These are phyloP conservation scores for Stictonetta naevosa DNA, from an alignment of 2,113 vertebrate species.

Conservation along the genomic window DNA sequence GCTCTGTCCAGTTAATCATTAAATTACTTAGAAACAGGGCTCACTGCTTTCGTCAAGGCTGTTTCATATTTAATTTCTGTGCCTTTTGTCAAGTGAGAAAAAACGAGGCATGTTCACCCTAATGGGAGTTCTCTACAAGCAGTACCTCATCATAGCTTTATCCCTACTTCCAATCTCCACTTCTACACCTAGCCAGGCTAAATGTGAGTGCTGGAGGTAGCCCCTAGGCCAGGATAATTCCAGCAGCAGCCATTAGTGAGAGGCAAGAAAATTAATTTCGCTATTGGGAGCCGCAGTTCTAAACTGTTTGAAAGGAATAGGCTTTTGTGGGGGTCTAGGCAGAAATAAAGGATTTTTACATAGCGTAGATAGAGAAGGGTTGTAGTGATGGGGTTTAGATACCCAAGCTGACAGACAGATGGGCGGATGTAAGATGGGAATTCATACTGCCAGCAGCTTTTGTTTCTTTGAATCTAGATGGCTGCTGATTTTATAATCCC, in stretches of 20 bases:
- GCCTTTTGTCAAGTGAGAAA: background rate
- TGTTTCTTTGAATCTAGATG: background rate
- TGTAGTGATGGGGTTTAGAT: background rate
- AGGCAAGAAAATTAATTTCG: background rate
- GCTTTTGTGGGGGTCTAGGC: background rate
- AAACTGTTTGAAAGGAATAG: background rate
- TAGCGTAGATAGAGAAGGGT: background rate
- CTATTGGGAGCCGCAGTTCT: background rate
- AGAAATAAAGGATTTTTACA: background rate
- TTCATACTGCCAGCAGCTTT: background rate
- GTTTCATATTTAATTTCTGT: slow-evolving; percentile 1
- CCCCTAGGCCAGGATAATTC: background rate
- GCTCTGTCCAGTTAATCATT: slow-evolving; percentile 31
- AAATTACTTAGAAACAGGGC: background rate
- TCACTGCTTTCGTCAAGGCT: background rate
- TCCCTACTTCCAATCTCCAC: background rate
- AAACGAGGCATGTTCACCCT: background rate
- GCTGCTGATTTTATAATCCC: background rate
- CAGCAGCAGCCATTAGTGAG: background rate
- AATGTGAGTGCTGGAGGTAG: background rate
- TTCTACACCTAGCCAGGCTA: background rate
- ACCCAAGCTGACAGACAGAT: background rate
- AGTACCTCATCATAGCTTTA: background rate
- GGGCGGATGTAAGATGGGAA: background rate
- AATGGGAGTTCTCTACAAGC: background rate